phyloP scores from a whole-genome alignment of 2,113 vertebrate genomes.

The Centropus unirufus region DNA sequence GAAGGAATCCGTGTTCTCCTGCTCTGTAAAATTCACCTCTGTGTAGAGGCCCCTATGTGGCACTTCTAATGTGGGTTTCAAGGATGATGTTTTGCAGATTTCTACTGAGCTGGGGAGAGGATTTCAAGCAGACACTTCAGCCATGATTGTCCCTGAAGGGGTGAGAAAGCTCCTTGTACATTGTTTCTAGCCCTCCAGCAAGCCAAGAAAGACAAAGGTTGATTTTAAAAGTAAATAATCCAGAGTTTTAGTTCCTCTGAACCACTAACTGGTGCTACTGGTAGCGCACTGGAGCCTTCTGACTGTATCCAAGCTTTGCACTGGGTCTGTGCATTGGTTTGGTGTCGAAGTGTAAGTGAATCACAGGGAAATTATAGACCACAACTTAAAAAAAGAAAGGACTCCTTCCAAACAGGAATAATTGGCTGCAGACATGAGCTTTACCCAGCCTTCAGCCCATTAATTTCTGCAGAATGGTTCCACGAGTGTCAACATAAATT shows the following conservation, averaged over 20 bases:
- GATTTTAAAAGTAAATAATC: not conserved
- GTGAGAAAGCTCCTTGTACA: not conserved
- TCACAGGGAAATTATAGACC: conserved; percentile 1
- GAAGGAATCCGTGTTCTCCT: not conserved
- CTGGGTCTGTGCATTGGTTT: not conserved
- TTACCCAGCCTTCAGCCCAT: not conserved
- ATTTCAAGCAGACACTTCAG: not conserved
- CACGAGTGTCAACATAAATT: conserved; percentile 14
- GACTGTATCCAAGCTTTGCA: not conserved
- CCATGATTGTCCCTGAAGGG: not conserved
- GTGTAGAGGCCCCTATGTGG: not conserved
- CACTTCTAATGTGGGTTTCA: not conserved
- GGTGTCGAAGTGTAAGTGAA: not conserved
- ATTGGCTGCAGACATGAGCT: conserved; percentile 2
- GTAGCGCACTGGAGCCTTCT: not conserved
- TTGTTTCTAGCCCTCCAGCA: not conserved
- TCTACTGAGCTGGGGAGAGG: not conserved
- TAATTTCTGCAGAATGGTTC: not conserved
- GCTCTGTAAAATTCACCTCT: not conserved
- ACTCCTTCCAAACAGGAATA: conserved; percentile 30
- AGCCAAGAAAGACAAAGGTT: not conserved
- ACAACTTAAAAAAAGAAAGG: conserved; percentile 4
- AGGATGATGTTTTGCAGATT: not conserved
- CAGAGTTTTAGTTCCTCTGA: not conserved
- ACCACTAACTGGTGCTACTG: not conserved